Conservation (phyloP, 2,797 vertebrate species). For the Salarias fasciatus region DNA sequence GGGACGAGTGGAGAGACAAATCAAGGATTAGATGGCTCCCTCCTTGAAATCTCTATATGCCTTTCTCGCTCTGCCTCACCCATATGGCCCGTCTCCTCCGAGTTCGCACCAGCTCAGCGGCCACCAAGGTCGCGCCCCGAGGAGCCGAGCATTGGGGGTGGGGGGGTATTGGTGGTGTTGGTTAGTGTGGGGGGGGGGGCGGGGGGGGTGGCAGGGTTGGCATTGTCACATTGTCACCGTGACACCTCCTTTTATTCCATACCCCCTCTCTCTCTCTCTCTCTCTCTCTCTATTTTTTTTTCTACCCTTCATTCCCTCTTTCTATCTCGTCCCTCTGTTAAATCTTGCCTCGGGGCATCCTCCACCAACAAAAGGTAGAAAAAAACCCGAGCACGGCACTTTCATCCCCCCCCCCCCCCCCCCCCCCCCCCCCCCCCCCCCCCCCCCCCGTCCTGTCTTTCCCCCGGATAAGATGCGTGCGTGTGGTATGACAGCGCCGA, state of each 20-base stretch:
- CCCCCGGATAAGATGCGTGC: constrained; percentile 44
- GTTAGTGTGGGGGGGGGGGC: too few species aligned
- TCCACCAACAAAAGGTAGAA: constrained; percentile 61
- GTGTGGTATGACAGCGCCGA: constrained; percentile 60
- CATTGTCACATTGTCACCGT: constrained; percentile 68
- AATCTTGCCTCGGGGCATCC: constrained; percentile 72
- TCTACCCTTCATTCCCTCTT: constrained; percentile 56
- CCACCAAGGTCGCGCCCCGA: constrained; percentile 72
- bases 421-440: too few species aligned
- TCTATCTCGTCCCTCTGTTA: constrained; percentile 65
- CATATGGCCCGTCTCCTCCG: constrained; percentile 56
- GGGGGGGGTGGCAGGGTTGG: constrained; percentile 37
- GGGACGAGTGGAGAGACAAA: constrained; percentile 41
- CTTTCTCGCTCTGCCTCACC: constrained; percentile 59
- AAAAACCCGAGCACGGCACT: constrained; percentile 48
- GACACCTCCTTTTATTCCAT: constrained; percentile 50
- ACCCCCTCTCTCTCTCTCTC: background rate
- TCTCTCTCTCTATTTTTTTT: too few species aligned
- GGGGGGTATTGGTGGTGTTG: too few species aligned
- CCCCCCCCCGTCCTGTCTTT: too few species aligned
- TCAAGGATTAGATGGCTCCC: constrained; percentile 50
- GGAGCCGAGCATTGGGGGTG: too few species aligned
- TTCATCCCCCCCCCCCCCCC: constrained; percentile 67
- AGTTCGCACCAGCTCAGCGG: constrained; percentile 57
- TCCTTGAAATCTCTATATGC: constrained; percentile 47